Evolutionary conservation across 2,113 vertebrate genomes (phyloP), one percentile per base, ranked within the genome.

Genomic region (Erythrocercus mccallii): DNA sequence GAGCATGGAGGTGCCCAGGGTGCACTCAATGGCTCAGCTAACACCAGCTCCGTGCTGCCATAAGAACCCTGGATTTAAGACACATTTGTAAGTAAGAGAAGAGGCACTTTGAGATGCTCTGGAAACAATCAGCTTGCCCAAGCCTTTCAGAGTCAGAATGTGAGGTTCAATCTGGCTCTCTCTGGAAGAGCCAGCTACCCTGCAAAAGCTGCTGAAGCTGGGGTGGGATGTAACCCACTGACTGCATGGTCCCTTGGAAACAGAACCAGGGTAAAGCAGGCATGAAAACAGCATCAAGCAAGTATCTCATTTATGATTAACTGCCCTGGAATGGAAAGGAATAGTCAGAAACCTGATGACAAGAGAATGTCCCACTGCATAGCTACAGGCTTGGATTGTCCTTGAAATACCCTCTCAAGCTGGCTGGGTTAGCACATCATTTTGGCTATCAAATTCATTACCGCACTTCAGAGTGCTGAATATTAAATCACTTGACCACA

Each of bases 1-100:
- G n/a, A 54, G 37, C 45, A 50, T 0, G 0, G 30, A 62, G 70
- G 27, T 6, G 11, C 33, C 7, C n/a, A 15, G 24, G 18, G 2
- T 28, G 11, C 35, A 12, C 25, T n/a, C 0, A 0, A 1, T 8
- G 20, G 48, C 71, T 69, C 58, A 38, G 35, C 20, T 51, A n/a
- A 64, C 30, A 77, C 15, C n/a, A 66, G 62, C 47, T 56, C 37
- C 1, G 0, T 1, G 1, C 81, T 76, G 56, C 35, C 27, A 31
- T 37, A 57, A 38, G 12, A 22, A 13, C 12, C 48, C 51, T n/a
- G 10, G 19, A 62, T 56, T 60, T 58, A 60, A 62, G 18, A 73
- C 3, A 12, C 4, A 2, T 16, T 33, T 47, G 3, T 51, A 80
- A 64, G 61, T 38, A 84, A 48, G 35, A 74, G 30, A 77, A 58